Conservation (phyloP, 1,140 invertebrate species). For the Saccostrea glomerata region DNA sequence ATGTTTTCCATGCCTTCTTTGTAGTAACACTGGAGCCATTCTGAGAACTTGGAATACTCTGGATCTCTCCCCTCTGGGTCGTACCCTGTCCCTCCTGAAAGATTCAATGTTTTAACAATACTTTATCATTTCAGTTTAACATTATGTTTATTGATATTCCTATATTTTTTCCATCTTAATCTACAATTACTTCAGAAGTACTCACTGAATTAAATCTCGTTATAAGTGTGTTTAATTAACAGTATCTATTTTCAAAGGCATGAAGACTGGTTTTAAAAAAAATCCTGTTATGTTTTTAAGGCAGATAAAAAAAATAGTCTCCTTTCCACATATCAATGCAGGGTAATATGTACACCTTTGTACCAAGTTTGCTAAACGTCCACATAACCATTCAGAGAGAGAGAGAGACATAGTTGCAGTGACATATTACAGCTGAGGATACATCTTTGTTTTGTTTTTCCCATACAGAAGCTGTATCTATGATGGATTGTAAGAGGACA, state of each 20-base stretch:
- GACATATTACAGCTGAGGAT: neutral
- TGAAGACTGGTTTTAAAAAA: too few species aligned
- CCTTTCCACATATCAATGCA: too few species aligned
- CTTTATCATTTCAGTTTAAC: too few species aligned
- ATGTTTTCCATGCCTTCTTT: conserved; percentile 76
- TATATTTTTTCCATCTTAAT: too few species aligned
- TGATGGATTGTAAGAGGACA: neutral
- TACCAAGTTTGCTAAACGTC: neutral
- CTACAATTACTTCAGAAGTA: too few species aligned
- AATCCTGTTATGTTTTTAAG: too few species aligned
- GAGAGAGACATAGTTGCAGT: neutral
- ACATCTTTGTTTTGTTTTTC: neutral
- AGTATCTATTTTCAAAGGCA: too few species aligned
- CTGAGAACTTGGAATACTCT: conserved; percentile 67
- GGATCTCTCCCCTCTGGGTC: conserved; percentile 63
- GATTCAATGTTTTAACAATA: too few species aligned
- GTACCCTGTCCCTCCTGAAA: conserved; percentile 61
- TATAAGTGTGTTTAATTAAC: too few species aligned
- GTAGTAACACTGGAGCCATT: conserved; percentile 77
- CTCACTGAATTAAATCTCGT: too few species aligned
- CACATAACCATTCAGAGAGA: neutral
- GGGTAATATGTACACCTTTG: neutral
- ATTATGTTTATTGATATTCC: too few species aligned
- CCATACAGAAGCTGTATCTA: neutral
- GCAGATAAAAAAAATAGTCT: too few species aligned